Evolutionary conservation across 2,113 vertebrate species (phyloP).

Genomic region (Percina caprodes): DNA sequence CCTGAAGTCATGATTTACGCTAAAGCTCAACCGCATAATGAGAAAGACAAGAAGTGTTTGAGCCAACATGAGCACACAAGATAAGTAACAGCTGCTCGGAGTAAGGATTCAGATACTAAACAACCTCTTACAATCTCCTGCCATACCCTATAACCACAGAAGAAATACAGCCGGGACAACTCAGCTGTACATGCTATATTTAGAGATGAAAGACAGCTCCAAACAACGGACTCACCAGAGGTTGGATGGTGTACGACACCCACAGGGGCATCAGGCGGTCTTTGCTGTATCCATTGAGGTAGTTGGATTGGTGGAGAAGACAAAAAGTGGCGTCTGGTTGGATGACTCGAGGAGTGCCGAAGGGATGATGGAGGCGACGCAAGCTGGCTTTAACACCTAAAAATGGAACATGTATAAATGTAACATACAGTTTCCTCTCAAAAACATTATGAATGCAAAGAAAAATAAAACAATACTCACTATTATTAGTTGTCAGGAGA

Average conservation of each 20-base stretch:
- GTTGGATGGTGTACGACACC: constrained; percentile 80
- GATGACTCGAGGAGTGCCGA: constrained; percentile 78
- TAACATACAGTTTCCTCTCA: not conserved
- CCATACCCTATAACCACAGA: constrained; percentile 43
- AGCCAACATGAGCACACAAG: constrained; percentile 49
- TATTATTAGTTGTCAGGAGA: constrained; percentile 41
- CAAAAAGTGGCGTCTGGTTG: constrained; percentile 74
- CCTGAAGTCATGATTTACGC: constrained; percentile 69
- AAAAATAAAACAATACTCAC: constrained; percentile 63
- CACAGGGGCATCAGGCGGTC: constrained; percentile 83
- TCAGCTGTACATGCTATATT: constrained; percentile 46
- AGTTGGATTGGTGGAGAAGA: constrained; percentile 75
- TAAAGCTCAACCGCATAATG: constrained; percentile 49
- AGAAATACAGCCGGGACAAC: constrained; percentile 38
- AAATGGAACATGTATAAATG: not conserved
- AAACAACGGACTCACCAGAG: constrained; percentile 73
- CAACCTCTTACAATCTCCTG: constrained; percentile 28
- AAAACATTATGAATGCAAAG: not conserved
- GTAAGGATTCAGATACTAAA: constrained; percentile 33
- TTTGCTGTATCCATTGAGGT: constrained; percentile 82
- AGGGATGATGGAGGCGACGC: constrained; percentile 78
- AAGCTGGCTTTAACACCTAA: constrained; percentile 37
- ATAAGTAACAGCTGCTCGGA: constrained; percentile 58
- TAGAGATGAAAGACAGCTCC: constrained; percentile 52
- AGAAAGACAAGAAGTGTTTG: constrained; percentile 56